These are phyloP conservation scores for Chelidonichthys spinosus DNA, from an alignment of 2,797 vertebrate genomes.

Conservation along the genomic window DNA sequence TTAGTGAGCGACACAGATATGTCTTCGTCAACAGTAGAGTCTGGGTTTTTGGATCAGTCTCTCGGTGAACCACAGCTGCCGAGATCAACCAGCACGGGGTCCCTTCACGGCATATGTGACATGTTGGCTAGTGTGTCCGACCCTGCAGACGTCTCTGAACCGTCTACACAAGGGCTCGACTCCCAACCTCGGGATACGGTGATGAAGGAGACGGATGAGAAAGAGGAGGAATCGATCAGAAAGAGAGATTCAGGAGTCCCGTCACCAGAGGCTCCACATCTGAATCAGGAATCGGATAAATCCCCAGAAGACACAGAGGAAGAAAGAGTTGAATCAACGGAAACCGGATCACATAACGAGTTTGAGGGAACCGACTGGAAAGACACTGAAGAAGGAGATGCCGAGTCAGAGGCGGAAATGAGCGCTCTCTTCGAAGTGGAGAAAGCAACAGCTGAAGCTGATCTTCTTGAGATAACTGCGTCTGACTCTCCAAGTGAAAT, in stretches of 20 bases:
- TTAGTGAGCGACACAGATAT: conserved; percentile 34
- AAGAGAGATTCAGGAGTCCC: conserved; percentile 12
- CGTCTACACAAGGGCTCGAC: neutral
- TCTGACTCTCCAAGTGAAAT: conserved; percentile 20
- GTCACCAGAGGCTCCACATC: conserved; percentile 1
- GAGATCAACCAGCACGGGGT: neutral
- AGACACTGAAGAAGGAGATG: conserved; percentile 19
- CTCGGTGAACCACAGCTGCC: neutral
- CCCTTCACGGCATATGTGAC: conserved; percentile 12
- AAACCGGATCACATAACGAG: conserved; percentile 15
- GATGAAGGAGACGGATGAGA: conserved; percentile 12
- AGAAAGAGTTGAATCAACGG: neutral
- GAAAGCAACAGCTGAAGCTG: conserved; percentile 2
- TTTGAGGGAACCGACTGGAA: conserved; percentile 13
- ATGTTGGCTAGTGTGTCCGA: conserved; percentile 10
- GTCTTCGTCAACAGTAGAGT: conserved; percentile 40
- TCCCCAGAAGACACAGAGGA: conserved; percentile 9
- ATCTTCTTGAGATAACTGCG: neutral
- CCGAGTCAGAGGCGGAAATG: neutral
- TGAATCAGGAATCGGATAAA: conserved; percentile 6
- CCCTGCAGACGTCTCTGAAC: conserved; percentile 20
- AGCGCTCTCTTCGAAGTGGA: neutral
- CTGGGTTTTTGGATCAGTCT: conserved; percentile 46
- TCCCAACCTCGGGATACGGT: conserved; percentile 14
- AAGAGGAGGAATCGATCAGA: neutral